Evolutionary conservation across 1,140 invertebrate species (phyloP).

Genomic region (Glomeris maerens): DNA sequence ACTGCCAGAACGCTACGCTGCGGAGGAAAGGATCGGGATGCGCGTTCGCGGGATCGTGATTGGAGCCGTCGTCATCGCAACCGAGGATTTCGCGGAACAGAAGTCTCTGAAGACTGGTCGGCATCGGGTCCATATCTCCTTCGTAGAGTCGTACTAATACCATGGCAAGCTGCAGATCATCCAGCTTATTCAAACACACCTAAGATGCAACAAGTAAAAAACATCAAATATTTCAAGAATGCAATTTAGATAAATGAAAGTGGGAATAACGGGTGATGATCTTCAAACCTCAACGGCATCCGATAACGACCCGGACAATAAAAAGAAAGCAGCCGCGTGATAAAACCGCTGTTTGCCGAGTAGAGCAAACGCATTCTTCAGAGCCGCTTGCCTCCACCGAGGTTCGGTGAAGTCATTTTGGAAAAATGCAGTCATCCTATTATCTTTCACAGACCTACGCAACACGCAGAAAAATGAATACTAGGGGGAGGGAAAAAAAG

Average conservation of each 20-base stretch:
- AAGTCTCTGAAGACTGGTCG: slow-evolving; percentile 55
- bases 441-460: slow-evolving; percentile 50
- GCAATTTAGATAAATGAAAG: background rate
- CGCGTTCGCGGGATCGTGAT: slow-evolving; percentile 51
- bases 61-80: slow-evolving; percentile 30
- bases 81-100: slow-evolving; percentile 46
- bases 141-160: slow-evolving; percentile 86
- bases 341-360: slow-evolving; percentile 90
- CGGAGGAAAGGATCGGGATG: slow-evolving; percentile 92
- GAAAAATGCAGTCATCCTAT: slow-evolving; percentile 90
- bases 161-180: slow-evolving; percentile 92
- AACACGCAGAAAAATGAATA: slow-evolving; percentile 22
- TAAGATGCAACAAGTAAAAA: slow-evolving; percentile 22
- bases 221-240: background rate
- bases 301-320: slow-evolving; percentile 78
- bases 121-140: slow-evolving; percentile 53
- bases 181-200: slow-evolving; percentile 77
- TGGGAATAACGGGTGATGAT: background rate
- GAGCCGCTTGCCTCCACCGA: slow-evolving; percentile 85
- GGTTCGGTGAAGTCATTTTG: slow-evolving; percentile 85
- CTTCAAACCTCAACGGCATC: slow-evolving; percentile 78
- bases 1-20: slow-evolving; percentile 93
- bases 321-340: slow-evolving; percentile 86
- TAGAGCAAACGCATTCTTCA: slow-evolving; percentile 94
- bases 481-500: background rate